phyloP scores from a whole-genome alignment of 2,113 vertebrate genomes.

The Poeciliopsis occidentalis region DNA sequence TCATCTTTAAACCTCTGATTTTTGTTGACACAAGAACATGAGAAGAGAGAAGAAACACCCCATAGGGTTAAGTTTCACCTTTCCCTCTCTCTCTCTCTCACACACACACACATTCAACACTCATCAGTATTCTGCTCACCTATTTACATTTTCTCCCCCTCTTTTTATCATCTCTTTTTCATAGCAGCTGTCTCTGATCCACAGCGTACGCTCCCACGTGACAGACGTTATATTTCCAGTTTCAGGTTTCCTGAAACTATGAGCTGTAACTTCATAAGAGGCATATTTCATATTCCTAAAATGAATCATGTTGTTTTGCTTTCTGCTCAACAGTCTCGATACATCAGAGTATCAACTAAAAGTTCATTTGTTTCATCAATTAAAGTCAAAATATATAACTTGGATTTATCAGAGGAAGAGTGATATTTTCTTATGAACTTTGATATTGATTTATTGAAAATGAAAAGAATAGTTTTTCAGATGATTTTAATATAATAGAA shows the following conservation, averaged over 20 bases:
- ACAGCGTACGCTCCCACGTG: slow-evolving; percentile 46
- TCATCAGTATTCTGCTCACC: slow-evolving; percentile 77
- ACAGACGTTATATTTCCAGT: slow-evolving; percentile 26
- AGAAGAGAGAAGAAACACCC: slow-evolving; percentile 38
- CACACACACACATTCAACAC: slow-evolving; percentile 16
- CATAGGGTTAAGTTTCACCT: slow-evolving; percentile 65
- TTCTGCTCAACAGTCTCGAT: too few relatives aligned
- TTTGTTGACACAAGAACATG: slow-evolving; percentile 30
- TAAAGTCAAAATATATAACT: too few relatives aligned
- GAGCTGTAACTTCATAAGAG: slow-evolving; percentile 39
- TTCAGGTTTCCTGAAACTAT: slow-evolving; percentile 33
- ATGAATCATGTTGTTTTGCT: background rate
- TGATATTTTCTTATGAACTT: too few relatives aligned
- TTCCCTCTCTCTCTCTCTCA: slow-evolving; percentile 30
- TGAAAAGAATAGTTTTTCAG: too few relatives aligned
- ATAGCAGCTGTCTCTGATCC: slow-evolving; percentile 4
- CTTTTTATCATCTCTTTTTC: slow-evolving; percentile 9
- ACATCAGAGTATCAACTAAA: too few relatives aligned
- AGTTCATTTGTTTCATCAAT: too few relatives aligned
- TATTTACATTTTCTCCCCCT: slow-evolving; percentile 36
- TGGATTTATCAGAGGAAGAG: too few relatives aligned
- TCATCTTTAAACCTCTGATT: slow-evolving; percentile 3
- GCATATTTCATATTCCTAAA: slow-evolving; percentile 29
- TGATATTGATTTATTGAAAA: too few relatives aligned
- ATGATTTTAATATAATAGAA: too few relatives aligned